Percentiles rank a stretch among this genome's conserved stretches.
Conservation (phyloP, 2,888 invertebrate genomes). For the Leptarthrus brevirostris region DNA sequence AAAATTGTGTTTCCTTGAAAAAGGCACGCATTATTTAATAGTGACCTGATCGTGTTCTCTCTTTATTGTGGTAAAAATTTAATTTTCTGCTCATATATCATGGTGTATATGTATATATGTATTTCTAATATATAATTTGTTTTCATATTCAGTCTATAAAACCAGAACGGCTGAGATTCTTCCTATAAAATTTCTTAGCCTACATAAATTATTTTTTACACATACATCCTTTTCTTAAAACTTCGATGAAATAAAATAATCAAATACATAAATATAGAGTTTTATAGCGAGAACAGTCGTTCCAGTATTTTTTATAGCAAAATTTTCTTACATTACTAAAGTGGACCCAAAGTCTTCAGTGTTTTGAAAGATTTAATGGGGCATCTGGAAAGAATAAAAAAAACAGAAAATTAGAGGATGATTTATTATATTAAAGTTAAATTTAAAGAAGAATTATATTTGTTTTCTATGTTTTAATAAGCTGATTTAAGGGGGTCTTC, state of each 20-base stretch:
- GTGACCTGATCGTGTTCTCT: slow-evolving; percentile 34
- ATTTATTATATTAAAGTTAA: too few species aligned
- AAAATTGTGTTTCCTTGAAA: slow-evolving; percentile 27
- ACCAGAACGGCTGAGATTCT: slow-evolving; percentile 63
- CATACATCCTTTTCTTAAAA: slow-evolving; percentile 42
- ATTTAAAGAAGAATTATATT: too few species aligned
- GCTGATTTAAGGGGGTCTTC: too few species aligned
- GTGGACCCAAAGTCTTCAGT: slow-evolving; percentile 67
- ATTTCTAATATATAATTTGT: slow-evolving; percentile 37
- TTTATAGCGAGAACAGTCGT: slow-evolving; percentile 49
- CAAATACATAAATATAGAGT: slow-evolving; percentile 47
- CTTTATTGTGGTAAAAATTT: slow-evolving; percentile 19
- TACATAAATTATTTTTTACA: slow-evolving; percentile 52
- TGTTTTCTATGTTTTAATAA: too few species aligned
- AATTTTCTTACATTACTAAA: slow-evolving; percentile 59
- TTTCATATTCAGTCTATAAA: slow-evolving; percentile 58
- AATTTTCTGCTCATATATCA: slow-evolving; percentile 26
- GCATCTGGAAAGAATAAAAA: slow-evolving; percentile 73
- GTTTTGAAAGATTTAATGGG: slow-evolving; percentile 90
- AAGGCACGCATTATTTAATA: slow-evolving; percentile 44
- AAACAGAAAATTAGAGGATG: slow-evolving; percentile 30
- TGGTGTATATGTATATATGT: slow-evolving; percentile 40
- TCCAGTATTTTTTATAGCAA: slow-evolving; percentile 40
- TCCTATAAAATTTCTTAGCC: slow-evolving; percentile 58
- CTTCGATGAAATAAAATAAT: slow-evolving; percentile 39